A percentile compares a stretch with the other conserved stretches of the same genome.
phyloP scores from a whole-genome alignment of 2,888 invertebrate genomes.

The Euzophera pinguis region DNA sequence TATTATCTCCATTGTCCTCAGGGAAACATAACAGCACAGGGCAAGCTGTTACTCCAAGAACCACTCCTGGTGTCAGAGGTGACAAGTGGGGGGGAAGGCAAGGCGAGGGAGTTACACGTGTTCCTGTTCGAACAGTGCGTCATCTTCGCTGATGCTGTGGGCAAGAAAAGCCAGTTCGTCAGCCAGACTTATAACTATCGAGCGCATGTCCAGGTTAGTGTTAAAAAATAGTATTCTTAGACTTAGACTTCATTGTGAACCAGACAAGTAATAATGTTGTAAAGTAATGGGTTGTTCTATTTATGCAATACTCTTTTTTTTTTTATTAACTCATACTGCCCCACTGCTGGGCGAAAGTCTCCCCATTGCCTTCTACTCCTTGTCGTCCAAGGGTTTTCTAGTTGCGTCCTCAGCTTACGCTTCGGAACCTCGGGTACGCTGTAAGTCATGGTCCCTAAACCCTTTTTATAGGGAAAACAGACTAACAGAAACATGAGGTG shows the following conservation, averaged over 20 bases:
- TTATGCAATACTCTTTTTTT: too few relatives aligned
- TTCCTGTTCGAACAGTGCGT: constrained; percentile 99
- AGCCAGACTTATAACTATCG: constrained; percentile 97
- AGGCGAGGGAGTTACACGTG: constrained; percentile 90
- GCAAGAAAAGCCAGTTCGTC: constrained; percentile 94
- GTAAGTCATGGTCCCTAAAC: too few relatives aligned
- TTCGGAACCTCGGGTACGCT: too few relatives aligned
- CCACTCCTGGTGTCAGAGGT: constrained; percentile 86
- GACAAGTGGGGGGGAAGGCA: constrained; percentile 62
- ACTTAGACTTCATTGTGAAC: not conserved
- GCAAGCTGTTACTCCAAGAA: constrained; percentile 94
- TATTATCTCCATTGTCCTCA: constrained; percentile 53
- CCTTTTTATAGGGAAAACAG: too few relatives aligned
- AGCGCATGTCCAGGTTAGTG: constrained; percentile 93
- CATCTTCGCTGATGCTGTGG: constrained; percentile 96
- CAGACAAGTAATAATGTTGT: too few relatives aligned
- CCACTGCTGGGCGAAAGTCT: too few relatives aligned
- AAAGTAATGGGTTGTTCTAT: too few relatives aligned
- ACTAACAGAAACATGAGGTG: too few relatives aligned
- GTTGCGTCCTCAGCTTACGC: too few relatives aligned
- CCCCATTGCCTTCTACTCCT: too few relatives aligned
- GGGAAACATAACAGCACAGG: constrained; percentile 98
- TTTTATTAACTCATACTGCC: too few relatives aligned
- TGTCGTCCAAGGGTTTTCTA: too few relatives aligned
- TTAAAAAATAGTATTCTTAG: not conserved